phyloP scores from a whole-genome alignment of 2,797 vertebrate species.

The Muraenolepis orangiensis region DNA sequence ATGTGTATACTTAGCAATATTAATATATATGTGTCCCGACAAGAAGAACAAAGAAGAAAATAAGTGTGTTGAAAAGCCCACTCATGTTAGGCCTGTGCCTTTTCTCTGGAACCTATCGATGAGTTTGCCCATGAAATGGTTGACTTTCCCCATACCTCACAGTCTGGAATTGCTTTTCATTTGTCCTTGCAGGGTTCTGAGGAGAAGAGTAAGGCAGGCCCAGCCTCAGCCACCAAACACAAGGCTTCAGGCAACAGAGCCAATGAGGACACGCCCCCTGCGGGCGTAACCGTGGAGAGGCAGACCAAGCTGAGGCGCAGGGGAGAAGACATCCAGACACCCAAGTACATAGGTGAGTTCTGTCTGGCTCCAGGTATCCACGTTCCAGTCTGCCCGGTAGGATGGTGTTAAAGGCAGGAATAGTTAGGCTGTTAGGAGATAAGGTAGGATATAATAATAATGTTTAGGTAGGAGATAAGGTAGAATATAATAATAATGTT shows the following conservation, averaged over 20 bases:
- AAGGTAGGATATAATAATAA: no score
- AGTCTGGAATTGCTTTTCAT: not conserved
- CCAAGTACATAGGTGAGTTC: constrained; percentile 74
- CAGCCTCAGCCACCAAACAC: not conserved
- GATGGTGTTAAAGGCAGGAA: no score
- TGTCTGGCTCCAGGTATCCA: not conserved
- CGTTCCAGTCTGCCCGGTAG: no score
- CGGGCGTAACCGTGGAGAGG: constrained; percentile 38
- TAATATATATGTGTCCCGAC: no score
- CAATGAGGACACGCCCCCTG: constrained; percentile 51
- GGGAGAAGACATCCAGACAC: constrained; percentile 68
- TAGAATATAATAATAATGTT: no score
- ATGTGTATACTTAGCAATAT: no score
- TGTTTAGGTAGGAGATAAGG: no score
- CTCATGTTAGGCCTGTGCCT: not conserved
- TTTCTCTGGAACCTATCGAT: not conserved
- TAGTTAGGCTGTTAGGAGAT: no score
- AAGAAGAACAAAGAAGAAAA: no score
- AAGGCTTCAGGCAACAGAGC: constrained; percentile 69
- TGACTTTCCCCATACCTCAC: not conserved
- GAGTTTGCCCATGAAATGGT: no score
- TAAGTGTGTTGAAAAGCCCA: no score
- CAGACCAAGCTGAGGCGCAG: constrained; percentile 77
- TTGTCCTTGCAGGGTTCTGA: not conserved
- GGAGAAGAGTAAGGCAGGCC: not conserved